A percentile compares a stretch with the other conserved stretches of the same genome.
Evolutionary conservation across 1,140 invertebrate genomes (phyloP).

Genomic region (Lineus longissimus): DNA sequence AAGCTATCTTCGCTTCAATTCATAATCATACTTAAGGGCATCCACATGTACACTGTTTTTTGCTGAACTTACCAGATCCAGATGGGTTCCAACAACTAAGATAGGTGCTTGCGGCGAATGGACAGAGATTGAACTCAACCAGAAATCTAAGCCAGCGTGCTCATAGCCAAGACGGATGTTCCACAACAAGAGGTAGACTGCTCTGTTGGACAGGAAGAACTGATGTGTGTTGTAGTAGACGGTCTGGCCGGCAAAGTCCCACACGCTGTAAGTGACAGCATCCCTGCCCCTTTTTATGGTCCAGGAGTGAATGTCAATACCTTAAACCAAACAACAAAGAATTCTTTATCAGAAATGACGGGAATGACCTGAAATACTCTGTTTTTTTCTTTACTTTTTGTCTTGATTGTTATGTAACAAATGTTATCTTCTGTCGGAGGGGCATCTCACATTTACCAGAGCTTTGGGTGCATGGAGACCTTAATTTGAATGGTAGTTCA

Average conservation of each 20-base stretch:
- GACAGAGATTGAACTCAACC: slow-evolving; percentile 26
- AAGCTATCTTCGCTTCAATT: too few species aligned
- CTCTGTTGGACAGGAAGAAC: slow-evolving; percentile 26
- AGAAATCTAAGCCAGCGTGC: slow-evolving; percentile 31
- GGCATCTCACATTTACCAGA: too few species aligned
- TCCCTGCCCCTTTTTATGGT: slow-evolving; percentile 36
- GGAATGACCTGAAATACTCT: too few species aligned
- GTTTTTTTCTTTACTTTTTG: too few species aligned
- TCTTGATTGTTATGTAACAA: too few species aligned
- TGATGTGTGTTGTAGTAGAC: slow-evolving; percentile 53
- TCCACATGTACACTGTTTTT: too few species aligned
- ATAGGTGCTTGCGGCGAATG: slow-evolving; percentile 31
- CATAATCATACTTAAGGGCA: too few species aligned
- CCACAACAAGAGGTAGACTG: slow-evolving; percentile 30
- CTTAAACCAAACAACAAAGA: slow-evolving; percentile 24
- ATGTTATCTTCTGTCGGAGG: too few species aligned
- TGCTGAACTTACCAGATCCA: slow-evolving; percentile 20
- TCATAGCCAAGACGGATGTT: slow-evolving; percentile 28
- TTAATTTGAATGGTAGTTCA: too few species aligned
- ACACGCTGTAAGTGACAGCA: slow-evolving; percentile 44
- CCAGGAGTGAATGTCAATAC: slow-evolving; percentile 52
- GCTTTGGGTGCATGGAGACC: too few species aligned
- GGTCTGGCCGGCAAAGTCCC: slow-evolving; percentile 55
- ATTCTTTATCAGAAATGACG: too few species aligned
- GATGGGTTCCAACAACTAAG: slow-evolving; percentile 26